Evolutionary conservation across 1,140 invertebrate species (phyloP).

Genomic region (Reticulitermes speratus): DNA sequence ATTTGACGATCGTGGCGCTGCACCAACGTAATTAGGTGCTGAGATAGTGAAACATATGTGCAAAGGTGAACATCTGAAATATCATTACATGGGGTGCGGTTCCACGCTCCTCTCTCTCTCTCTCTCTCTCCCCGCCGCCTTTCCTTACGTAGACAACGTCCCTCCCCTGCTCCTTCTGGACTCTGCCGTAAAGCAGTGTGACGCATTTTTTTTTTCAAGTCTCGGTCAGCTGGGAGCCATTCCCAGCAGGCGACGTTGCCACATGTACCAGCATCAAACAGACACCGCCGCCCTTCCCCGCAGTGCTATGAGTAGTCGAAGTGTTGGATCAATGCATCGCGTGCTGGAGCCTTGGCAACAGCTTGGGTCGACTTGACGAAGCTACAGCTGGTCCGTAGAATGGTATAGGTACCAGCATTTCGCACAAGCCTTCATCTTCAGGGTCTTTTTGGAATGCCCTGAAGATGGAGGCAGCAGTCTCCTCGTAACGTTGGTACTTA

Average conservation of each 20-base stretch:
- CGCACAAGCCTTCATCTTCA: too few species aligned
- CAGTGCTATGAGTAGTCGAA: too few species aligned
- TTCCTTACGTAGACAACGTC: too few species aligned
- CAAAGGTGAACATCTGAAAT: too few species aligned
- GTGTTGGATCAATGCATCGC: neutral
- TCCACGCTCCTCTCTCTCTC: neutral
- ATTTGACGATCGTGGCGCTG: too few species aligned
- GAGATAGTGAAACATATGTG: too few species aligned
- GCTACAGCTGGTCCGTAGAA: neutral
- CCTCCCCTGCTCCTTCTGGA: neutral
- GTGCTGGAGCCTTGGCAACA: neutral
- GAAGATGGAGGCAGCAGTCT: too few species aligned
- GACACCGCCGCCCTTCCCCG: neutral
- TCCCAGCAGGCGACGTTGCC: conserved; percentile 5
- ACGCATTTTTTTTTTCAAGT: neutral
- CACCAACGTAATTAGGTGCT: too few species aligned
- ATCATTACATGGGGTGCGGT: neutral
- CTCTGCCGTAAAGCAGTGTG: neutral
- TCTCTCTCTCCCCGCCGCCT: too few species aligned
- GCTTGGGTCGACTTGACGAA: neutral
- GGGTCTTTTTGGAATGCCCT: too few species aligned
- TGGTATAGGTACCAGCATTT: too few species aligned
- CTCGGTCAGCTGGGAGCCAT: conserved; percentile 2
- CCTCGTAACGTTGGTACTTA: too few species aligned
- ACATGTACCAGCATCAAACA: neutral